phyloP scores from a whole-genome alignment of 2,113 vertebrate species.

The Aplodontia rufa region DNA sequence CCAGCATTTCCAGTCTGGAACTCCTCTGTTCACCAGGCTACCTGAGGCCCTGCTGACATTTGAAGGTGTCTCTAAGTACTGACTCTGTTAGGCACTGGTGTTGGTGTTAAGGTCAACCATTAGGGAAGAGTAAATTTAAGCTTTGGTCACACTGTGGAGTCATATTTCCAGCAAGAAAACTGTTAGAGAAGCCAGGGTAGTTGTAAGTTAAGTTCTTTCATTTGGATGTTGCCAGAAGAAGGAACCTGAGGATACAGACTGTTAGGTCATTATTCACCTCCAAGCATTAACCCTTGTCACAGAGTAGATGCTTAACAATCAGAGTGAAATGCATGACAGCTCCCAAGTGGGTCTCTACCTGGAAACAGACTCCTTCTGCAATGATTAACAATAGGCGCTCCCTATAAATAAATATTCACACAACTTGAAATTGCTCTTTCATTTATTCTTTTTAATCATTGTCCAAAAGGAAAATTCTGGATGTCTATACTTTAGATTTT shows the following conservation, averaged over 20 bases:
- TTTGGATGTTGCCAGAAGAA: not conserved
- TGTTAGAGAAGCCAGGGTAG: not conserved
- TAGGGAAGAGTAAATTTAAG: not conserved
- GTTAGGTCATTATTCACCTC: not conserved
- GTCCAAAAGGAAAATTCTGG: not conserved
- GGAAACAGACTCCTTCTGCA: not conserved
- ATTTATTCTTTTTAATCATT: not conserved
- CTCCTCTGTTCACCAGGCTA: not conserved
- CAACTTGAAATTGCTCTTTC: not conserved
- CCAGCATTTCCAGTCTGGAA: not conserved
- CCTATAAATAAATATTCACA: not conserved
- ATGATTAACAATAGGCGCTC: not conserved
- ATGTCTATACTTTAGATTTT: not conserved
- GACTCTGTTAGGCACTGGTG: not conserved
- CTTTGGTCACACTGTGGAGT: not conserved
- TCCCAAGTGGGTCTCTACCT: not conserved
- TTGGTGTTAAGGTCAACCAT: too few relatives aligned
- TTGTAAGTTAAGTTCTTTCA: not conserved
- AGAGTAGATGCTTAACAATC: not conserved
- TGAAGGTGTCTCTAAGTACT: not conserved
- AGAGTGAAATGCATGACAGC: not conserved
- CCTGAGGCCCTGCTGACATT: not conserved
- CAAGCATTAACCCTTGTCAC: not conserved
- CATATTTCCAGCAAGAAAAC: not conserved
- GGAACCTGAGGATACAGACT: not conserved